Percentiles rank a stretch among this genome's conserved stretches.
phyloP scores from a whole-genome alignment of 2,888 invertebrate genomes.

The Eucera pruinosa region DNA sequence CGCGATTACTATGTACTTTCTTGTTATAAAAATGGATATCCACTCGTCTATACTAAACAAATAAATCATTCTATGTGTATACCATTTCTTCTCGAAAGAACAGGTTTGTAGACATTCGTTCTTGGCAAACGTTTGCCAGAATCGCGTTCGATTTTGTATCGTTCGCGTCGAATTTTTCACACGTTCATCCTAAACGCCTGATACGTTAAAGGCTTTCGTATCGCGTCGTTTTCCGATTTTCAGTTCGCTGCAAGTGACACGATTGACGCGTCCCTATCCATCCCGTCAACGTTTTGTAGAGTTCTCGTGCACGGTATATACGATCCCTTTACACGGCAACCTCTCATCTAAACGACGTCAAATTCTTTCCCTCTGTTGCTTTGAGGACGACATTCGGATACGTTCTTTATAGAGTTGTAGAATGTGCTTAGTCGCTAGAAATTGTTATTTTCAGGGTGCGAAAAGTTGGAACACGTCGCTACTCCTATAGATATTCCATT shows the following conservation, averaged over 20 bases:
- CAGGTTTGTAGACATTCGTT: not conserved
- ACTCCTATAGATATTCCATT: not conserved
- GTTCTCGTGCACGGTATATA: not conserved
- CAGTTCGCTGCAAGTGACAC: slow-evolving; percentile 40
- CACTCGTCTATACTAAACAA: too few species aligned
- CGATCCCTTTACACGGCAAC: not conserved
- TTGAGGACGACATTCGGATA: not conserved
- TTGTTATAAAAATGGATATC: too few species aligned
- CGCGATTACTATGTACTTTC: too few species aligned
- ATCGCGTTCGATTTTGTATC: not conserved
- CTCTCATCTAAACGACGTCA: slow-evolving; percentile 10
- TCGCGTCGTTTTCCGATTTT: slow-evolving; percentile 34
- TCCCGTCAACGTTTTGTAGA: slow-evolving; percentile 23
- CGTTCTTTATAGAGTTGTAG: slow-evolving; percentile 14
- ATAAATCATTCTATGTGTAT: too few species aligned
- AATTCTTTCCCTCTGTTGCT: slow-evolving; percentile 20
- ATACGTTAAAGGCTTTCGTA: slow-evolving; percentile 10
- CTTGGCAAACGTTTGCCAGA: not conserved
- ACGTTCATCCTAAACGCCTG: slow-evolving; percentile 8
- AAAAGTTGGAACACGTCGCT: not conserved
- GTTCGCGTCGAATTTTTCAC: not conserved
- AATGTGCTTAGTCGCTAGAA: slow-evolving; percentile 21
- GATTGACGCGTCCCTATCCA: slow-evolving; percentile 45
- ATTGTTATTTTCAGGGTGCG: not conserved
- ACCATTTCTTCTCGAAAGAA: too few species aligned